Evolutionary conservation across 2,113 vertebrate genomes (phyloP).

Genomic region (Mandrillus leucophaeus): DNA sequence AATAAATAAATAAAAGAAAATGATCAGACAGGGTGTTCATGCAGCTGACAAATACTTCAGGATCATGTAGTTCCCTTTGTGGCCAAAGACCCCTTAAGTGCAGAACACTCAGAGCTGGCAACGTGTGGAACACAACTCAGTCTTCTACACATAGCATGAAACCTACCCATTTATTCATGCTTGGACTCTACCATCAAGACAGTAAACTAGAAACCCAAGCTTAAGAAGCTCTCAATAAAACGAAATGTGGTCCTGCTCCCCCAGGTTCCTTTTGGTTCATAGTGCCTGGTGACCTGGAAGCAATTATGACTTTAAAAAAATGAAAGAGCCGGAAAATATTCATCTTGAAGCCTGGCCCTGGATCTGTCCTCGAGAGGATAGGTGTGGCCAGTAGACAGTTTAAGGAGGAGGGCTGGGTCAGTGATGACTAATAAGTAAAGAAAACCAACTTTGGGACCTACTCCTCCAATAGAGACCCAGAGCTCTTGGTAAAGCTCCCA

Average conservation of each 20-base stretch:
- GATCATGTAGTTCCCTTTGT: neutral
- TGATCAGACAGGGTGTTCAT: neutral
- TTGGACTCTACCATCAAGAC: constrained; percentile 8
- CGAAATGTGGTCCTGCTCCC: constrained; percentile 44
- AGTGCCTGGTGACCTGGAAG: constrained; percentile 69
- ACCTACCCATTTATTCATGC: neutral
- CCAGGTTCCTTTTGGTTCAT: constrained; percentile 56
- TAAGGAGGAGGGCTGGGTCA: constrained; percentile 54
- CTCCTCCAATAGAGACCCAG: constrained; percentile 46
- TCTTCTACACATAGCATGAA: neutral
- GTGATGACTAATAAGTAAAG: constrained; percentile 66
- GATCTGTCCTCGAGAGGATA: constrained; percentile 58
- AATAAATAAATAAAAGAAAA: neutral
- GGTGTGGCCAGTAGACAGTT: constrained; percentile 59
- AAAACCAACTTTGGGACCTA: constrained; percentile 59
- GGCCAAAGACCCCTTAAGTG: neutral
- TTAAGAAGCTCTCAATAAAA: constrained; percentile 51
- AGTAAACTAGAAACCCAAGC: constrained; percentile 37
- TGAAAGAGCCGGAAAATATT: constrained; percentile 66
- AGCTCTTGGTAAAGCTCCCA: neutral
- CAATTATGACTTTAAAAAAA: constrained; percentile 71
- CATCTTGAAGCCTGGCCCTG: constrained; percentile 61
- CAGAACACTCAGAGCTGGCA: neutral
- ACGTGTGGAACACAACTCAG: neutral
- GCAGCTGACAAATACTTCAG: neutral